Conservation (phyloP, 2,888 invertebrate species). For the Brachypalpus laphriformis region DNA sequence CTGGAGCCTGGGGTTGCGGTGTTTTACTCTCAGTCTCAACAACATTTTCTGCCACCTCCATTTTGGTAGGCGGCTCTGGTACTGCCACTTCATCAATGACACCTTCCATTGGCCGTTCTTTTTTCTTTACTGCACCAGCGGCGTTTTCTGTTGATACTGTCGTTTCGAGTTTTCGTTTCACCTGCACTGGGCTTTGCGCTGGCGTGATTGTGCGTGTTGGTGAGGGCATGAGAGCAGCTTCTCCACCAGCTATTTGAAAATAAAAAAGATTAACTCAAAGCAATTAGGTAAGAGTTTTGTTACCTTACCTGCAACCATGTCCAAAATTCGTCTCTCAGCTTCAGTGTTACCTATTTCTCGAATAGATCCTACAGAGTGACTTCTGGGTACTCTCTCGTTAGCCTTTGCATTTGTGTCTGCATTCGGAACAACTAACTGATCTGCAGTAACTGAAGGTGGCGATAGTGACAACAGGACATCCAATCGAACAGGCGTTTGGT, state of each 20-base stretch:
- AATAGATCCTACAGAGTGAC: conserved; percentile 89
- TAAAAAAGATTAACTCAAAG: conserved; percentile 76
- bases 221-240: conserved; percentile 85
- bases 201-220: conserved; percentile 85
- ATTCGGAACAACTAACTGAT: conserved; percentile 88
- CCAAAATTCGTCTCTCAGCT: conserved; percentile 88
- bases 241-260: conserved; percentile 81
- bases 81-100: conserved; percentile 68
- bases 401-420: conserved; percentile 82
- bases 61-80: conserved; percentile 74
- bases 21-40: conserved; percentile 75
- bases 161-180: conserved; percentile 90
- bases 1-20: conserved; percentile 43
- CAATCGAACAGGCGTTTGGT: conserved; percentile 94
- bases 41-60: conserved; percentile 78
- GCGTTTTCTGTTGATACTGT: conserved; percentile 89
- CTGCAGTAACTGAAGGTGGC: conserved; percentile 90
- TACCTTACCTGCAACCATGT: conserved; percentile 86
- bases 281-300: not conserved
- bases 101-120: conserved; percentile 84
- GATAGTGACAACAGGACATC: conserved; percentile 93
- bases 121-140: conserved; percentile 85
- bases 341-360: conserved; percentile 90
- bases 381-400: conserved; percentile 85
- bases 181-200: conserved; percentile 84